Evolutionary conservation across 2,113 vertebrate genomes (phyloP), one percentile per base, ranked within the genome.

Genomic region (Diadophis punctatus): DNA sequence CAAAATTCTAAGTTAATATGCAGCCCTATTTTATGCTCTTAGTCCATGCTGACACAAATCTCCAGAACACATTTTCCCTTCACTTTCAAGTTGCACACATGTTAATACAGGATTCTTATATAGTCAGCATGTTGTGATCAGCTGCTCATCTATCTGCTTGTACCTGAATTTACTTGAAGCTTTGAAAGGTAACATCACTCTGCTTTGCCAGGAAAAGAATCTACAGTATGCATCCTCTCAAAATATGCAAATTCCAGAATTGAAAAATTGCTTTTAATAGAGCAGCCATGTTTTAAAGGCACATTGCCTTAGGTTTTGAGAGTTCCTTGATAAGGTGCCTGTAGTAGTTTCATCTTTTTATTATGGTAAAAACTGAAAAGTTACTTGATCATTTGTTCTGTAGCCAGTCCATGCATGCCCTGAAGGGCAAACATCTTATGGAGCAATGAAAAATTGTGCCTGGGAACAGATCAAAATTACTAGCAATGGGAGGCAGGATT

Each of bases 1-100:
- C 91, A 53, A 27, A 4, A 95, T 93, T 90, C 87, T 90, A 58
- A 18, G 39, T 1, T 14, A 90, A 90, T 89, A 92, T 88, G 60
- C 46, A 91, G 86, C 89, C 43, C 16, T 92, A 16, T 16, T 88
- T 11, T 88, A 74, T 92, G 0, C 85, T 89, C 80, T 86, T 12
- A 34, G 1, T 22, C 39, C 23, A 18, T 39, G 49, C 9, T 88
- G 16, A n/a, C 16, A 46, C 46, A 63, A 80, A 48, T 80, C 49
- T 88, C 3, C 49, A 88, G 68, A 87, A 55, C 9, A 11, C 43
- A 39, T 39, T 53, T 27, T 11, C 49, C 27, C 30, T 84, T 55
- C 4, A 55, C 23, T 92, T 53, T 30, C 60, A 88, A 92, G 49
- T 52, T 88, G 86, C 48, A 88, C 51, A 87, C 22, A 43, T 51